A percentile compares a stretch with the other conserved stretches of the same genome.
Evolutionary conservation across 2,797 vertebrate species (phyloP).

Genomic region (Platalea minor): DNA sequence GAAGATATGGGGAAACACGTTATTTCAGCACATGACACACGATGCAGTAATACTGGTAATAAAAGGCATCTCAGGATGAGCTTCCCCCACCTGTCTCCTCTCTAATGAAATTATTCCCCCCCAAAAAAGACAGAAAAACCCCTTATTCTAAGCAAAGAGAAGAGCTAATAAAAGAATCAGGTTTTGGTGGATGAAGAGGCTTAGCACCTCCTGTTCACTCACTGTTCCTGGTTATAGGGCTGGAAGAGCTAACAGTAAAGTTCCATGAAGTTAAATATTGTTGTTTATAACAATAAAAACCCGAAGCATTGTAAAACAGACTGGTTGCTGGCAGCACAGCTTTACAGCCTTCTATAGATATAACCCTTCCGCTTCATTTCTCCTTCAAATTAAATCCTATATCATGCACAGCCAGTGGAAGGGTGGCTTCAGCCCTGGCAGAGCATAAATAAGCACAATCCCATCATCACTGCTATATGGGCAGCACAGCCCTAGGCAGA

Average conservation of each 20-base stretch:
- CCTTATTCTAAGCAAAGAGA: not conserved
- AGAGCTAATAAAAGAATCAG: not conserved
- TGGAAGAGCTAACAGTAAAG: not conserved
- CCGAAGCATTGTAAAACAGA: not conserved
- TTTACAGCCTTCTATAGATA: not conserved
- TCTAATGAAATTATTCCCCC: not conserved
- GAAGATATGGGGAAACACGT: rapidly evolving
- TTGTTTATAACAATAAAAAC: not conserved
- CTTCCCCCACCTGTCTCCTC: not conserved
- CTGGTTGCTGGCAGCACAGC: not conserved
- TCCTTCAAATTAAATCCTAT: not conserved
- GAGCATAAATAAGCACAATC: not conserved
- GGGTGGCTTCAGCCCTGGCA: not conserved
- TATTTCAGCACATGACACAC: not conserved
- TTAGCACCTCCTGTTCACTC: not conserved
- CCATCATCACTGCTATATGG: rapidly evolving
- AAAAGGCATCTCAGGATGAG: not conserved
- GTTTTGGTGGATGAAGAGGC: not conserved
- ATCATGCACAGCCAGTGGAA: not conserved
- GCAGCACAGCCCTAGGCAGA: too few relatives aligned
- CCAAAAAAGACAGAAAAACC: rapidly evolving
- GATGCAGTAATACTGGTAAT: not conserved
- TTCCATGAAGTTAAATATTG: not conserved
- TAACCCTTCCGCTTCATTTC: not conserved
- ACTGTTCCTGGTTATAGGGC: not conserved